A percentile compares a stretch with the other conserved stretches of the same genome.
phyloP scores from a whole-genome alignment of 2,797 vertebrate genomes.

The Leptoclinus maculatus region DNA sequence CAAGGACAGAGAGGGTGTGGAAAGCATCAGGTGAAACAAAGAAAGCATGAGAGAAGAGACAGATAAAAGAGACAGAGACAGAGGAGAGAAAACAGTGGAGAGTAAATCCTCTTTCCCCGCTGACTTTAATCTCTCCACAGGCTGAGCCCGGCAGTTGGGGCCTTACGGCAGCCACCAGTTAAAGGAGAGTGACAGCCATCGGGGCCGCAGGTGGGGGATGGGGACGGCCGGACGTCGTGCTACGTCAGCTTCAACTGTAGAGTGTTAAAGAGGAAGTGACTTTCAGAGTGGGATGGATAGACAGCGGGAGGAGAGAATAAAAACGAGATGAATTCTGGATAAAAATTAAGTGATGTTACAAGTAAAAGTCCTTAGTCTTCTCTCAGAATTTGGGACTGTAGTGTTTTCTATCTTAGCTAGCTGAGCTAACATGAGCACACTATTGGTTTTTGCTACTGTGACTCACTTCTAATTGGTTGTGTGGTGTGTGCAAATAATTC shows the following conservation, averaged over 20 bases:
- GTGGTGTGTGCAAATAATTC: background rate
- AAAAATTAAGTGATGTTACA: background rate
- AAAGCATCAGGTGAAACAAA: slow-evolving; percentile 34
- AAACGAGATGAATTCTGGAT: background rate
- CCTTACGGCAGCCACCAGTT: slow-evolving; percentile 71
- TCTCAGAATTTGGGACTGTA: background rate
- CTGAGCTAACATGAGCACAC: background rate
- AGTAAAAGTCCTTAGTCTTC: background rate
- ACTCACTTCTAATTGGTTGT: background rate
- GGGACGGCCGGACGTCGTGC: slow-evolving; percentile 26
- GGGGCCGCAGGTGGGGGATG: slow-evolving; percentile 53
- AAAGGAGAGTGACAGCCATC: slow-evolving; percentile 57
- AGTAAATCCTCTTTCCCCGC: slow-evolving; percentile 82
- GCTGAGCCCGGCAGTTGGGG: slow-evolving; percentile 64
- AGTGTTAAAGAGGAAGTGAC: slow-evolving; percentile 35
- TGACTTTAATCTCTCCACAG: slow-evolving; percentile 80
- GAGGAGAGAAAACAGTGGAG: slow-evolving; percentile 52
- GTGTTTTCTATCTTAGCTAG: background rate
- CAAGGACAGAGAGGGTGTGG: slow-evolving; percentile 1
- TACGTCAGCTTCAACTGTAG: slow-evolving; percentile 10
- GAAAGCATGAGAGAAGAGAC: slow-evolving; percentile 30
- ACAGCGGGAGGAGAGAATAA: background rate
- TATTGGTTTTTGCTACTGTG: background rate
- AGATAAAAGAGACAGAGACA: slow-evolving; percentile 12
- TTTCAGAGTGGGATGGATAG: background rate